Evolutionary conservation across 2,113 vertebrate species (phyloP).

Genomic region (Empidonax alnorum): DNA sequence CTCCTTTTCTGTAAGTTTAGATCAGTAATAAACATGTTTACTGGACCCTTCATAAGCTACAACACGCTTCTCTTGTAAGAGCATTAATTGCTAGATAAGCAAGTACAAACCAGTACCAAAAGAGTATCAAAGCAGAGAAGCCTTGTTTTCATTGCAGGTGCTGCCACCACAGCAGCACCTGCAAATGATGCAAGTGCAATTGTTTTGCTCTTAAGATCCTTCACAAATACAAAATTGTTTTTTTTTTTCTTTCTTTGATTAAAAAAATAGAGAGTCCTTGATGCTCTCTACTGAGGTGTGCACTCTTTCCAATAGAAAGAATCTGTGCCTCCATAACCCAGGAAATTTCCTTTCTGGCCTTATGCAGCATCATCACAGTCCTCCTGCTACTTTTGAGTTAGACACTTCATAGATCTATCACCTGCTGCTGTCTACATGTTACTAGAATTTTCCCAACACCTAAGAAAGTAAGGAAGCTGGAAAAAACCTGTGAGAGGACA

Average conservation of each 20-base stretch:
- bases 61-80: neutral
- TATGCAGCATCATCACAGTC: neutral
- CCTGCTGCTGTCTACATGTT: neutral
- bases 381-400: neutral
- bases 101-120: neutral
- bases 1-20: neutral
- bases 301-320: neutral
- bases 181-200: neutral
- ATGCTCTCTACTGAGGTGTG: neutral
- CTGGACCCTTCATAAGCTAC: neutral
- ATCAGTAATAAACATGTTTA: neutral
- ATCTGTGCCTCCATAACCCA: rapidly evolving
- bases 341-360: neutral
- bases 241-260: neutral
- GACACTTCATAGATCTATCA: neutral
- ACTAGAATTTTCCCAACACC: neutral
- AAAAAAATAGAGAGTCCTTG: neutral
- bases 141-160: neutral
- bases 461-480: neutral
- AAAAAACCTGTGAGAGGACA: neutral
- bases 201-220: neutral
- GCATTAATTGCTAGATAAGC: neutral
- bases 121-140: neutral
- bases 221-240: neutral
- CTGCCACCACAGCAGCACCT: neutral